phyloP scores from a whole-genome alignment of 23 tunicate species.

The Botrylloides violaceus region DNA sequence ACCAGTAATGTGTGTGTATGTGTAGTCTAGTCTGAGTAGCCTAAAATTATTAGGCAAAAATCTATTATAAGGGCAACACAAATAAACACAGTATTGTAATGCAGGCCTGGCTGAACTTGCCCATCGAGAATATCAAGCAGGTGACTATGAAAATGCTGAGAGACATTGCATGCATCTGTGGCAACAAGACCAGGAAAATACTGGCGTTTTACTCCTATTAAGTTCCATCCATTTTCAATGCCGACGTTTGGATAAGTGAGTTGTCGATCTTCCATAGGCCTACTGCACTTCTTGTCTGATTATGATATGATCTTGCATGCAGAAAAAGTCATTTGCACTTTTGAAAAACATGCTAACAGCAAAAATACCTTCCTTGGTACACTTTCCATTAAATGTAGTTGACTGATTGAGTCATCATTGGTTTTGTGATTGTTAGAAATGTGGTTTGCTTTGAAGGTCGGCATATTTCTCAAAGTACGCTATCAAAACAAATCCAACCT shows the following conservation, averaged over 20 bases:
- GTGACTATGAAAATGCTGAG: constrained; percentile 93
- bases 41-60: too few species aligned
- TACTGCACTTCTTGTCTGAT: too few species aligned
- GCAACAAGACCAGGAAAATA: constrained; percentile 93
- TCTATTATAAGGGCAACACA: too few species aligned
- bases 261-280: not conserved
- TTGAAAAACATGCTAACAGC: too few species aligned
- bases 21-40: too few species aligned
- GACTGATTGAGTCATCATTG: too few species aligned
- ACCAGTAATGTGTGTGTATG: too few species aligned
- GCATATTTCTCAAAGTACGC: constrained; percentile 98
- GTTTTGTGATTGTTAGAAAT: not conserved
- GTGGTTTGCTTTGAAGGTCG: constrained; percentile 34
- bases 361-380: too few species aligned
- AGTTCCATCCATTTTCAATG: constrained; percentile 99
- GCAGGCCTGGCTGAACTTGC: constrained; percentile 84
- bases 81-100: too few species aligned
- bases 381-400: too few species aligned
- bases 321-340: too few species aligned
- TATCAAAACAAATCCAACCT: constrained; percentile 90
- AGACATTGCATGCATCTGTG: constrained; percentile 93
- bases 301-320: too few species aligned
- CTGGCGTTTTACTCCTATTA: constrained; percentile 85
- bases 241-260: constrained; percentile 81
- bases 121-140: constrained; percentile 96